phyloP scores from a whole-genome alignment of 2,888 invertebrate genomes.

The Xylophagus ater region DNA sequence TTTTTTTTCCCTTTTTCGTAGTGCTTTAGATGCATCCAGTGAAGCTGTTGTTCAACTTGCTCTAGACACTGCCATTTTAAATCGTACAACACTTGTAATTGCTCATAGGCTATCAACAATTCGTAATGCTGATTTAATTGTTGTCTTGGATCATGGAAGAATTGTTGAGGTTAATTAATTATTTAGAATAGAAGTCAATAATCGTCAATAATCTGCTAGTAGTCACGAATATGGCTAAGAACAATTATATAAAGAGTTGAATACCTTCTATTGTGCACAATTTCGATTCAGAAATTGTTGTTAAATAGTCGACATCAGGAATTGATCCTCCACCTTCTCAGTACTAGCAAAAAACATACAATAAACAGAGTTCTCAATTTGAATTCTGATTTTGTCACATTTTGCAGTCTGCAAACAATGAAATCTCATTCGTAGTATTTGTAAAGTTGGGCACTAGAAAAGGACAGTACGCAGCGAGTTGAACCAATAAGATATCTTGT shows the following conservation, averaged over 20 bases:
- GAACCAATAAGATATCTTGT: too few relatives aligned
- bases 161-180: constrained; percentile 75
- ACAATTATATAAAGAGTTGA: not conserved
- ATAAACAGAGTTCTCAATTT: too few relatives aligned
- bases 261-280: not conserved
- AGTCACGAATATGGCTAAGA: not conserved
- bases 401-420: too few relatives aligned
- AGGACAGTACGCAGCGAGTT: too few relatives aligned
- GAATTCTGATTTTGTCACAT: too few relatives aligned
- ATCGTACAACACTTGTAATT: constrained; percentile 87
- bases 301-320: constrained; percentile 29
- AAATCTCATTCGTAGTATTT: too few relatives aligned
- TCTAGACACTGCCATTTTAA: constrained; percentile 67
- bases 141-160: constrained; percentile 73
- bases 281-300: not conserved
- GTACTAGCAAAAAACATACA: too few relatives aligned
- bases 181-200: too few relatives aligned
- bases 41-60: constrained; percentile 85
- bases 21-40: constrained; percentile 86
- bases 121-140: constrained; percentile 81
- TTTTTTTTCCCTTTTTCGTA: constrained; percentile 33
- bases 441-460: too few relatives aligned
- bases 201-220: too few relatives aligned
- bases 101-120: constrained; percentile 90
- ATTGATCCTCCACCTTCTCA: too few relatives aligned